Evolutionary conservation across 2,888 invertebrate genomes (phyloP), one percentile per base, ranked within the genome.

Genomic region (Chirona hameri): DNA sequence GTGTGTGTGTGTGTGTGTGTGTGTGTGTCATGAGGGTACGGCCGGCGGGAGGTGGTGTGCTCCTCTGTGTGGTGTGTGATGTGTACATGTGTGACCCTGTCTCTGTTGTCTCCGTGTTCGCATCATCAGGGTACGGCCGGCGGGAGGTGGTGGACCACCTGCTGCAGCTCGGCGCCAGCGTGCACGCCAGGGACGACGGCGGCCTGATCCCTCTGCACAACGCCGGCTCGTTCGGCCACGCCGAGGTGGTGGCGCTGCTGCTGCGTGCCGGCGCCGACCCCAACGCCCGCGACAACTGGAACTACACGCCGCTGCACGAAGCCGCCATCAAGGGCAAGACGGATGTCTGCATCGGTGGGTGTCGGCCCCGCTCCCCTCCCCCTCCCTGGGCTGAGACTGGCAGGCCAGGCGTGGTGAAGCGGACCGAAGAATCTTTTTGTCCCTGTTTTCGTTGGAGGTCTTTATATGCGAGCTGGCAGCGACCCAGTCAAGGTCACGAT

Each of bases 291-390:
- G 98, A 98, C 88, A 98, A 98, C 89, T 98, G 98, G 98, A 97
- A 96, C 87, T 98, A 97, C 87, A 98, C 98, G 0, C 98, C 98
- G 3, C 89, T 98, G 81, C 98, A 98, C 86, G 98, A 99, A 88
- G 98, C 98, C 3, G 97, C 97, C 21, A 95, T 96, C 86, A 99
- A 98, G 89, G 98, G 98, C 83, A 98, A 98, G 89, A 93, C 97
- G 83, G 98, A 98, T 88, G 98, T 98, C 79, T 98, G 98, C 88
- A 95, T 98, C 86, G 94, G 94, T 94, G 86, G 89, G 90, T 85
- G 52, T 57, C 15, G 81, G 4, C 39, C 39, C 39, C 39, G 39
- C 39, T 39, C 39, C 39, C 39, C 39, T 39, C 39, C 4, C 39
- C 39, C 39, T 39, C 39, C 7, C 39, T 39, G 39, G 39, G 39